phyloP scores from a whole-genome alignment of 2,888 invertebrate species.

The Caenorhabditis sp. region DNA sequence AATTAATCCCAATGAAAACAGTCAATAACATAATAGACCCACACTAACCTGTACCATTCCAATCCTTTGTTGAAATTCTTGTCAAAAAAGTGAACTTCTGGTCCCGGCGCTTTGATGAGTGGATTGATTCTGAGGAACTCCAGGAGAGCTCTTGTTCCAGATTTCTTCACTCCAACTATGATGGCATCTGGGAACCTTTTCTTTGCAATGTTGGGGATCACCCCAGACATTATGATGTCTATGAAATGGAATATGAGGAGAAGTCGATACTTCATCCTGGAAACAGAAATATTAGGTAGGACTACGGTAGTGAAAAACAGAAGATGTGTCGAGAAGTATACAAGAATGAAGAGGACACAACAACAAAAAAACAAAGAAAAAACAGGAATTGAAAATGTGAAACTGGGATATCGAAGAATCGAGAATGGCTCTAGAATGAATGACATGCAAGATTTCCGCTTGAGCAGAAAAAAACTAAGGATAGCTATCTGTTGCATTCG shows the following conservation, averaged over 20 bases:
- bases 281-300: slow-evolving; percentile 4
- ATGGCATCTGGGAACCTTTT: slow-evolving; percentile 89
- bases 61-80: slow-evolving; percentile 93
- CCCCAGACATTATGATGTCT: neutral
- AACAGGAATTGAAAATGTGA: slow-evolving; percentile 22
- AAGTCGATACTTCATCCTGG: slow-evolving; percentile 60
- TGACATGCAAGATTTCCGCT: slow-evolving; percentile 65
- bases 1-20: slow-evolving; percentile 65
- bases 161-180: slow-evolving; percentile 96
- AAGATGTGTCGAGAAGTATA: neutral
- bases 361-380: slow-evolving; percentile 29
- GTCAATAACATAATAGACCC: slow-evolving; percentile 21
- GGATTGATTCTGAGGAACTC: slow-evolving; percentile 95
- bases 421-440: slow-evolving; percentile 43
- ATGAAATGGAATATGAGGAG: slow-evolving; percentile 42
- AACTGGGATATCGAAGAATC: neutral
- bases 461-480: slow-evolving; percentile 51
- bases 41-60: slow-evolving; percentile 90
- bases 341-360: neutral
- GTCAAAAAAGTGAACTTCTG: slow-evolving; percentile 98
- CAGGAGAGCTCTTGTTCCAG: slow-evolving; percentile 90
- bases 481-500: slow-evolving; percentile 33
- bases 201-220: slow-evolving; percentile 39
- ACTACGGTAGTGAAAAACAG: neutral
- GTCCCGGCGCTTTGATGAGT: slow-evolving; percentile 91